A percentile compares a stretch with the other conserved stretches of the same genome.
These are phyloP conservation scores for Diachrysia chrysitis DNA, from an alignment of 2,888 invertebrate species.

Conservation along the genomic window DNA sequence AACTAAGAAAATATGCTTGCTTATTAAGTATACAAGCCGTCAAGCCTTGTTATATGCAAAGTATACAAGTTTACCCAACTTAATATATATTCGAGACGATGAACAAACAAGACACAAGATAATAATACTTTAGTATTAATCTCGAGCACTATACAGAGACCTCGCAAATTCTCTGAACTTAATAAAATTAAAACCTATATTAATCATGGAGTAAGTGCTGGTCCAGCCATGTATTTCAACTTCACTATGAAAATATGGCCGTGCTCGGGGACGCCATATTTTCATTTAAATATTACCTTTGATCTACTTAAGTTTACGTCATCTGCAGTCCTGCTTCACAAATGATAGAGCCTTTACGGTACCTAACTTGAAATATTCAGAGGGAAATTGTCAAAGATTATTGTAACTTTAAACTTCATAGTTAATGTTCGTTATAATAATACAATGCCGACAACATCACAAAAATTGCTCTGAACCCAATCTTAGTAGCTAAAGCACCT, in stretches of 20 bases:
- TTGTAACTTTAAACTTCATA: background rate
- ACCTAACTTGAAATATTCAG: background rate
- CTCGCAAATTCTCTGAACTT: background rate
- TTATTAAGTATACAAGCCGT: too few species aligned
- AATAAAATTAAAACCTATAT: background rate
- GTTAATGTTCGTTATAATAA: too few species aligned
- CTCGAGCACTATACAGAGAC: too few species aligned
- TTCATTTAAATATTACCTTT: background rate
- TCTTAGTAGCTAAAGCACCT: too few species aligned
- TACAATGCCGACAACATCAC: too few species aligned
- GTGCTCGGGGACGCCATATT: background rate
- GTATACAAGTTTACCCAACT: too few species aligned
- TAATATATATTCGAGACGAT: too few species aligned
- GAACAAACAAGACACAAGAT: too few species aligned
- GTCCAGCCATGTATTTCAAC: conserved; percentile 2
- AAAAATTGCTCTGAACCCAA: too few species aligned
- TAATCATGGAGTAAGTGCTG: background rate
- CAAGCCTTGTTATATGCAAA: too few species aligned
- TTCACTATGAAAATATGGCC: conserved; percentile 1
- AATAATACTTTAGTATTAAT: too few species aligned
- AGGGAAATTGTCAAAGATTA: background rate
- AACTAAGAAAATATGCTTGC: too few species aligned
- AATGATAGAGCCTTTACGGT: background rate
- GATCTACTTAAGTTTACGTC: background rate
- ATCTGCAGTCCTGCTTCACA: conserved; percentile 1